Percentiles rank a stretch among this genome's conserved stretches.
Evolutionary conservation across 2,888 invertebrate genomes (phyloP).

Genomic region (Tiphia femorata): DNA sequence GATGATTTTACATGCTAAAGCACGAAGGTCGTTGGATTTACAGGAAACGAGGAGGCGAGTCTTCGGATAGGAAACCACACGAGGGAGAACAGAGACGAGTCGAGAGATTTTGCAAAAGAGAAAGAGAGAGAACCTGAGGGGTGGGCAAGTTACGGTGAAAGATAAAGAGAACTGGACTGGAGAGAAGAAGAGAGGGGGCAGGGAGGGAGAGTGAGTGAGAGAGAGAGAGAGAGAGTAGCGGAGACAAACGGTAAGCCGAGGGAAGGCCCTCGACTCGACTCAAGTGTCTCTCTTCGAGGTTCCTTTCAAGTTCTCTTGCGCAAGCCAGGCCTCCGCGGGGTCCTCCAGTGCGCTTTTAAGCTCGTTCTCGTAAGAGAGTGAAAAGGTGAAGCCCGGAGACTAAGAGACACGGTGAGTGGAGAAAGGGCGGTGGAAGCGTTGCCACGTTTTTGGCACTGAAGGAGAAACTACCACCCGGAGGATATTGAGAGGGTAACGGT

Average conservation of each 20-base stretch:
- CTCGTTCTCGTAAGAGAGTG: conserved; percentile 42
- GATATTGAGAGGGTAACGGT: background rate
- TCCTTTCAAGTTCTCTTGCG: conserved; percentile 61
- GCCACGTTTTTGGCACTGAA: background rate
- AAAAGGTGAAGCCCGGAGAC: conserved; percentile 29
- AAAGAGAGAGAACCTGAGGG: conserved; percentile 2
- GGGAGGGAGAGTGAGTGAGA: conserved; percentile 7
- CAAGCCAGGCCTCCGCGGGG: conserved; percentile 36
- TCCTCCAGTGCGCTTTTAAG: conserved; percentile 54
- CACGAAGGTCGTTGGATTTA: background rate
- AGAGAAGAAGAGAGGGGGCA: background rate
- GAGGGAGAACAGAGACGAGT: conserved; percentile 16
- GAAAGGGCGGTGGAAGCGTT: conserved; percentile 6
- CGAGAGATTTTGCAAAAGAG: conserved; percentile 26
- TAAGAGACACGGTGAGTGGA: conserved; percentile 32
- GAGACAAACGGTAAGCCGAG: conserved; percentile 58
- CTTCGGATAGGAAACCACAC: background rate
- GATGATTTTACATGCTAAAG: too few relatives aligned
- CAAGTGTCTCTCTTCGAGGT: conserved; percentile 59
- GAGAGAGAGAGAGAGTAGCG: conserved; percentile 26
- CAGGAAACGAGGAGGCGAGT: background rate
- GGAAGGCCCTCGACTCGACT: conserved; percentile 56
- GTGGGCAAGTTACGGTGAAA: too few relatives aligned
- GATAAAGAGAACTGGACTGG: conserved; percentile 9
- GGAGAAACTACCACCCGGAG: too few relatives aligned